Conservation (phyloP, 2,888 invertebrate species). For the Schizaphis graminum region DNA sequence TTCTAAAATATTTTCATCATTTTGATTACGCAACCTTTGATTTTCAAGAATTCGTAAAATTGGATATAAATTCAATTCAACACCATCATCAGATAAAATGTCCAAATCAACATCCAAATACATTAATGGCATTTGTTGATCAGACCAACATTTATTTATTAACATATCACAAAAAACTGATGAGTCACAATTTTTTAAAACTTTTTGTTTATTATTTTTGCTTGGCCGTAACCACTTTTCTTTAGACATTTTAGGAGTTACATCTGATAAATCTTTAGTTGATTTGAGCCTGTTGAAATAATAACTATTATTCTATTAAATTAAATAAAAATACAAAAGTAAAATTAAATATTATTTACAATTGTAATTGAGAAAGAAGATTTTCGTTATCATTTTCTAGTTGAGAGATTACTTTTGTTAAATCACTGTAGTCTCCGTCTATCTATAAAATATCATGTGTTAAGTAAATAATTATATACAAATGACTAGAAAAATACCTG, state of each 20-base stretch:
- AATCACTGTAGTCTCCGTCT: slow-evolving; percentile 29
- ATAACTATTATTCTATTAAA: neutral
- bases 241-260: neutral
- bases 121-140: slow-evolving; percentile 49
- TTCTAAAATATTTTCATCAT: slow-evolving; percentile 44
- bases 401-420: slow-evolving; percentile 37
- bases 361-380: slow-evolving; percentile 50
- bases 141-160: slow-evolving; percentile 59
- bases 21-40: slow-evolving; percentile 51
- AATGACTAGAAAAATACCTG: slow-evolving; percentile 20
- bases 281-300: slow-evolving; percentile 37
- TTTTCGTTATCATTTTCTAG: slow-evolving; percentile 40
- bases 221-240: slow-evolving; percentile 55
- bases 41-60: slow-evolving; percentile 58
- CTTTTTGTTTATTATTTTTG: slow-evolving; percentile 12
- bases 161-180: slow-evolving; percentile 25
- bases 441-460: slow-evolving; percentile 34
- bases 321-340: neutral
- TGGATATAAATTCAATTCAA: slow-evolving; percentile 60
- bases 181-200: neutral
- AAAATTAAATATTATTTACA: slow-evolving; percentile 35
- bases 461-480: neutral
- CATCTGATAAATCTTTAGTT: neutral
- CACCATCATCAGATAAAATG: slow-evolving; percentile 22
- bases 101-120: slow-evolving; percentile 44